Evolutionary conservation across 37 sponge, comb jelly and placozoan genomes (phyloP).

Genomic region (Geodia barretti): DNA sequence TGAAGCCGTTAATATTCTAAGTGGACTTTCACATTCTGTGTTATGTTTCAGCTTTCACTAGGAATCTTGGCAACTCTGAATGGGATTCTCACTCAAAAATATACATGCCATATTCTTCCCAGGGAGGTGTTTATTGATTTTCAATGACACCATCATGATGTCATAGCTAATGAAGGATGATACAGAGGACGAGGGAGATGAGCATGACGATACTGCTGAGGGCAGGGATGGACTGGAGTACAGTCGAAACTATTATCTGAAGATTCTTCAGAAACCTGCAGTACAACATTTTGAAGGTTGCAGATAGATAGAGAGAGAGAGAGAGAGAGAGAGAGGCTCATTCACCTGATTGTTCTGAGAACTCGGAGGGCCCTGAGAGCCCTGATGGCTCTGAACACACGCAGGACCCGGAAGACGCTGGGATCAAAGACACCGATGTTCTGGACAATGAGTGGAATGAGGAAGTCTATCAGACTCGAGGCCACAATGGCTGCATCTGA

Average conservation of each 20-base stretch:
- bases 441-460: slow-evolving; percentile 63
- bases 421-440: slow-evolving; percentile 56
- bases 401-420: slow-evolving; percentile 49
- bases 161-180: background rate
- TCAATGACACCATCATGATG: too few relatives aligned
- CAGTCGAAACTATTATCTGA: slow-evolving; percentile 80
- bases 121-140: too few relatives aligned
- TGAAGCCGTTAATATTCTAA: too few relatives aligned
- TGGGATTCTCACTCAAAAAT: too few relatives aligned
- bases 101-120: too few relatives aligned
- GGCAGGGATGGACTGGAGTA: slow-evolving; percentile 81
- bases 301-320: background rate
- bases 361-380: slow-evolving; percentile 82
- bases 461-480: slow-evolving; percentile 59
- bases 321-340: background rate
- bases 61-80: too few relatives aligned
- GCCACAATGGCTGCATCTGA: slow-evolving; percentile 58
- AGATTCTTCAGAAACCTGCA: slow-evolving; percentile 78
- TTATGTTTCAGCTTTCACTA: too few relatives aligned
- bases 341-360: slow-evolving; percentile 71
- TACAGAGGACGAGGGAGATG: slow-evolving; percentile 82
- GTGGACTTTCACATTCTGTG: too few relatives aligned
- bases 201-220: slow-evolving; percentile 78
- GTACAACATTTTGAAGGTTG: background rate
- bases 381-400: slow-evolving; percentile 53